phyloP scores from a whole-genome alignment of 2,888 invertebrate species.

The Incurvaria masculella region DNA sequence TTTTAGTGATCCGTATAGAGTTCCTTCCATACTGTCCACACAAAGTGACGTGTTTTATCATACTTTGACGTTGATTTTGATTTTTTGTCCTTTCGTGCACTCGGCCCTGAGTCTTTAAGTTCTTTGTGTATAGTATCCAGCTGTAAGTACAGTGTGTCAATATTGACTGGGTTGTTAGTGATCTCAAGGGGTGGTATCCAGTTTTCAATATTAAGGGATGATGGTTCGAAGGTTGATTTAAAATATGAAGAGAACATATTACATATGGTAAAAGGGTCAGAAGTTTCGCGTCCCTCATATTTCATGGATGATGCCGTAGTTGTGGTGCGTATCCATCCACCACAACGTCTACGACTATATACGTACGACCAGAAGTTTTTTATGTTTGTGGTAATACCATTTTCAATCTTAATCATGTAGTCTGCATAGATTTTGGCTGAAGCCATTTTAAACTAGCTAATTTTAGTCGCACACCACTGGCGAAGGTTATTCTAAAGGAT shows the following conservation, averaged over 20 bases:
- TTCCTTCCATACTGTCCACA: too few species aligned
- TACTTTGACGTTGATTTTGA: too few species aligned
- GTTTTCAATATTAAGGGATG: not conserved
- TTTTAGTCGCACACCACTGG: too few species aligned
- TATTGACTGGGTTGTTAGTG: not conserved
- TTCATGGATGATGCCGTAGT: not conserved
- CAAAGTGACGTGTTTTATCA: too few species aligned
- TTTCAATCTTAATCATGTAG: conserved; percentile 9
- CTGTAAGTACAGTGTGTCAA: too few species aligned
- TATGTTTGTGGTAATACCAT: conserved; percentile 9
- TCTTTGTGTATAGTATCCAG: too few species aligned
- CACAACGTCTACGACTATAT: not conserved
- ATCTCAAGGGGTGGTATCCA: not conserved
- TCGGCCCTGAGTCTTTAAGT: too few species aligned
- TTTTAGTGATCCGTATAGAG: too few species aligned
- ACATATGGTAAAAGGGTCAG: not conserved
- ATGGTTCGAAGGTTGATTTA: not conserved
- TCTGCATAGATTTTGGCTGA: conserved; percentile 6
- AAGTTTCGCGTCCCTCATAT: not conserved
- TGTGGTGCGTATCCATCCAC: too few species aligned
- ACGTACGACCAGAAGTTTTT: conserved; percentile 12
- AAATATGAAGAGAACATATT: not conserved
- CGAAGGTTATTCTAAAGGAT: too few species aligned
- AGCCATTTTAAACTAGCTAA: conserved; percentile 11
- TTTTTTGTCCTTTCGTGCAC: too few species aligned